A percentile compares a stretch with the other conserved stretches of the same genome.
phyloP scores from a whole-genome alignment of 2,888 invertebrate species.

The Athalia circularis region DNA sequence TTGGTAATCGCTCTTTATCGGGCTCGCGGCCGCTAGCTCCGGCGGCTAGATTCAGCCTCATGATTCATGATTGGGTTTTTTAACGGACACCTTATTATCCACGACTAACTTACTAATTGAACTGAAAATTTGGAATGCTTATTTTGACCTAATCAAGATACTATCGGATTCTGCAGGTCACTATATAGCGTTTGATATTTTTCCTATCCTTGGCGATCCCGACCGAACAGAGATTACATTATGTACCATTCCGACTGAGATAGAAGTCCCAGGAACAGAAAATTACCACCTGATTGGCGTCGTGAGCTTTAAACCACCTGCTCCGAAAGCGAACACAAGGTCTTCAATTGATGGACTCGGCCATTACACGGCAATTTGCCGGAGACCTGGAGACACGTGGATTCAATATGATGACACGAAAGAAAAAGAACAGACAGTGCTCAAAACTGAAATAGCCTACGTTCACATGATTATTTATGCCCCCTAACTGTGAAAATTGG shows the following conservation, averaged over 20 bases:
- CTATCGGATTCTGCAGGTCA: background rate
- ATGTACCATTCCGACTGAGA: constrained; percentile 9
- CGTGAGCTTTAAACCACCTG: constrained; percentile 11
- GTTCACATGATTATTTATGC: constrained; percentile 16
- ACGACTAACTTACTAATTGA: no score
- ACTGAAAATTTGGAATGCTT: no score
- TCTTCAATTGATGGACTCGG: constrained; percentile 10
- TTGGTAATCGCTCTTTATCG: background rate
- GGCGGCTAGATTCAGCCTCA: constrained; percentile 7
- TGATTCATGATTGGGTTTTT: no score
- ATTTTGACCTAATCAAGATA: no score
- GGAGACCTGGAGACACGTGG: constrained; percentile 4
- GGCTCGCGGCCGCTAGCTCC: background rate
- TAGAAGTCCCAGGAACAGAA: background rate
- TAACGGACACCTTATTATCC: no score
- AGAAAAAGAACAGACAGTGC: constrained; percentile 11
- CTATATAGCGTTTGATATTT: background rate
- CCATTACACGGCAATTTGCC: constrained; percentile 20
- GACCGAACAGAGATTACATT: constrained; percentile 4
- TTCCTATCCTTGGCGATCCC: background rate
- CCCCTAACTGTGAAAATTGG: background rate
- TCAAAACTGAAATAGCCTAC: background rate
- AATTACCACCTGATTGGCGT: constrained; percentile 11
- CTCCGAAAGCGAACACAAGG: constrained; percentile 3
- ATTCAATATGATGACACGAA: constrained; percentile 6